These are phyloP conservation scores for Operophtera brumata DNA, from an alignment of 2,888 invertebrate genomes.

Conservation along the genomic window DNA sequence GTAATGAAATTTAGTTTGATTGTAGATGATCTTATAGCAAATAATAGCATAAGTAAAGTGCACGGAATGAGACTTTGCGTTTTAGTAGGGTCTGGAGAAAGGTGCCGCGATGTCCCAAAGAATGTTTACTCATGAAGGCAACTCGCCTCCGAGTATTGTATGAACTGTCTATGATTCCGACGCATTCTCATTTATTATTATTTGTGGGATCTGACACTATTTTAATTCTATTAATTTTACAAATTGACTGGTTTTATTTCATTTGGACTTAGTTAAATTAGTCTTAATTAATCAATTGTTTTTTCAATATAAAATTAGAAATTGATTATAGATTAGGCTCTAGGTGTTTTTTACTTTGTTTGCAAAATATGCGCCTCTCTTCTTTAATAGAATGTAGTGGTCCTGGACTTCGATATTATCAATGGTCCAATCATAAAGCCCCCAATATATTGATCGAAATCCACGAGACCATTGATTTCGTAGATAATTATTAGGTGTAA, in stretches of 20 bases:
- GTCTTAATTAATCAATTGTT: slow-evolving; percentile 49
- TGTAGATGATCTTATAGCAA: slow-evolving; percentile 66
- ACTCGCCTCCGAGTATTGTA: slow-evolving; percentile 46
- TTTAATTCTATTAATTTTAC: slow-evolving; percentile 37
- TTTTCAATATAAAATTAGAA: slow-evolving; percentile 56
- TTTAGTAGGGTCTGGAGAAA: slow-evolving; percentile 72
- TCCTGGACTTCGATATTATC: too few species aligned
- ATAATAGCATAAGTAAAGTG: slow-evolving; percentile 68
- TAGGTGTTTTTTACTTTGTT: too few species aligned
- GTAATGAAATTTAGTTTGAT: slow-evolving; percentile 65
- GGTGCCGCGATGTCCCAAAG: slow-evolving; percentile 78
- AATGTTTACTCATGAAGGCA: slow-evolving; percentile 68
- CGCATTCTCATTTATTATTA: slow-evolving; percentile 35
- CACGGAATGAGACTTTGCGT: slow-evolving; percentile 74
- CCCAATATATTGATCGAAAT: too few species aligned
- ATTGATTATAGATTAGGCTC: slow-evolving; percentile 31
- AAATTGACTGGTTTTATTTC: slow-evolving; percentile 30
- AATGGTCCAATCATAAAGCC: too few species aligned
- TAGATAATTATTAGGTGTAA: too few species aligned
- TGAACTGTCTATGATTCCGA: slow-evolving; percentile 39
- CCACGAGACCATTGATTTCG: too few species aligned
- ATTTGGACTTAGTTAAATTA: slow-evolving; percentile 55
- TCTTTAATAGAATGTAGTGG: too few species aligned
- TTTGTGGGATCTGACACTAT: slow-evolving; percentile 51
- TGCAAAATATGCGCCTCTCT: too few species aligned